phyloP scores from a whole-genome alignment of 2,888 invertebrate genomes.

The Parasteatoda lunata region DNA sequence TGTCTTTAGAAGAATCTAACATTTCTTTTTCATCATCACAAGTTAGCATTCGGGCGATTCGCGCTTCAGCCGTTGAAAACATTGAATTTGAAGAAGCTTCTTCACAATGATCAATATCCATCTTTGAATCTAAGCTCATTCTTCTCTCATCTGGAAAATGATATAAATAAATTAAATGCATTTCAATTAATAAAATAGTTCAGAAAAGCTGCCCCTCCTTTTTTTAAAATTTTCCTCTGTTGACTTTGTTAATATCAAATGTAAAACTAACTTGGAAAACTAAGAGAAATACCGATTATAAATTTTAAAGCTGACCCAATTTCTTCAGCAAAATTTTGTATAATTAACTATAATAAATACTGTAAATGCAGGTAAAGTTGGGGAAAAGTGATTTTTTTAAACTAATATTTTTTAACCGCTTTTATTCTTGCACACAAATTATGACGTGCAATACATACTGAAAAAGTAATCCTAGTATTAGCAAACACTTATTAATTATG shows the following conservation, averaged over 20 bases:
- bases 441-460: too few species aligned
- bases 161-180: neutral
- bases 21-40: neutral
- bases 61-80: neutral
- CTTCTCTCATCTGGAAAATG: neutral
- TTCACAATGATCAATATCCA: neutral
- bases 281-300: neutral
- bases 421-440: too few species aligned
- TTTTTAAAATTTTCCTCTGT: neutral
- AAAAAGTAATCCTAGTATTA: too few species aligned
- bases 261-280: neutral
- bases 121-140: neutral
- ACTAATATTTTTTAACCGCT: too few species aligned
- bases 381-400: too few species aligned
- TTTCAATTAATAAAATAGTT: neutral
- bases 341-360: too few species aligned
- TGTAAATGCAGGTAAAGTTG: too few species aligned
- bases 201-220: neutral
- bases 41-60: neutral
- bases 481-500: too few species aligned
- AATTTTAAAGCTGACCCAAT: neutral
- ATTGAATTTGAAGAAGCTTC: slow-evolving; percentile 5
- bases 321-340: too few species aligned
- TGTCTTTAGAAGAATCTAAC: neutral
- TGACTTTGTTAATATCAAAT: neutral